phyloP scores from a whole-genome alignment of 2,888 invertebrate genomes.

The Papilio demoleus region DNA sequence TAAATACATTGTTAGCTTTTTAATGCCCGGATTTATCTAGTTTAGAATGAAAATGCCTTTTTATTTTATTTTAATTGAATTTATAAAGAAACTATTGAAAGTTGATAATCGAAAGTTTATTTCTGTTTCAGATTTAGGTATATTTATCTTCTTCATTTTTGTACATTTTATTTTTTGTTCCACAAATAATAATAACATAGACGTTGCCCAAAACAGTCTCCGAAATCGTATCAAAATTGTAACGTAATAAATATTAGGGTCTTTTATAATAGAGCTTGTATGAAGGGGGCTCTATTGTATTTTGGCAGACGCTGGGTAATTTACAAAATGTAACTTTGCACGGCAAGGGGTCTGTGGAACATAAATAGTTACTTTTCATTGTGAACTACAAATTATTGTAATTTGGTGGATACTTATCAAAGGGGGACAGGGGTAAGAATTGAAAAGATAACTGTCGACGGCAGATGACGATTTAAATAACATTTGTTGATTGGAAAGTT shows the following conservation, averaged over 20 bases:
- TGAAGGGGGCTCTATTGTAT: constrained; percentile 69
- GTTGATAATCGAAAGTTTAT: background rate
- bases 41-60: background rate
- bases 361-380: constrained; percentile 74
- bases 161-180: background rate
- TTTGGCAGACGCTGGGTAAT: constrained; percentile 64
- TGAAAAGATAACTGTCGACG: constrained; percentile 39
- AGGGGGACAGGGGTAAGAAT: constrained; percentile 49
- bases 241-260: constrained; percentile 75
- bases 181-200: background rate
- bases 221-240: constrained; percentile 76
- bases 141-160: background rate
- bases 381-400: constrained; percentile 72
- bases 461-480: constrained; percentile 39
- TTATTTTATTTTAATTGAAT: background rate
- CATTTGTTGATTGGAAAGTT: constrained; percentile 23
- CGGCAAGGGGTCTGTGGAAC: constrained; percentile 54
- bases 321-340: constrained; percentile 66
- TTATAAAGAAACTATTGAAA: background rate
- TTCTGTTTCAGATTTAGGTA: background rate
- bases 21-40: background rate
- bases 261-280: constrained; percentile 76
- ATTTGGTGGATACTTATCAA: constrained; percentile 66
- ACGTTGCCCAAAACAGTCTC: constrained; percentile 36
- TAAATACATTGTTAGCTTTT: background rate